These are phyloP conservation scores for Vulpes lagopus DNA, from an alignment of 2,113 vertebrate species.

Conservation along the genomic window DNA sequence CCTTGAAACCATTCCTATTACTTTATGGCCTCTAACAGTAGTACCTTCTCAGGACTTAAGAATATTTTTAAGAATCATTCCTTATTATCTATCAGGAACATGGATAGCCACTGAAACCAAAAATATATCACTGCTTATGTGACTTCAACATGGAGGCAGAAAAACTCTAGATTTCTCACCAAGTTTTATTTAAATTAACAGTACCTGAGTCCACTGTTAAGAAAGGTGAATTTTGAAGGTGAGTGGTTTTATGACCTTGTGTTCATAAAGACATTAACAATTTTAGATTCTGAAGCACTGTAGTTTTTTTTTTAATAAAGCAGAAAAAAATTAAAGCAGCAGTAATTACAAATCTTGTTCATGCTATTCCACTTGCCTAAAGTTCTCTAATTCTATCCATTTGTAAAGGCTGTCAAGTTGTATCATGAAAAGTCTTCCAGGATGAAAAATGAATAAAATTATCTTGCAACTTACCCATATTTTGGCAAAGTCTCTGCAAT, in stretches of 20 bases:
- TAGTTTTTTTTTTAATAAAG: background rate
- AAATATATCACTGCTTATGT: background rate
- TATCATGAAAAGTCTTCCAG: slow-evolving; percentile 31
- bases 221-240: background rate
- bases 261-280: slow-evolving; percentile 51
- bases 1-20: slow-evolving; percentile 40
- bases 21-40: slow-evolving; percentile 3
- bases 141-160: background rate
- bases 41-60: background rate
- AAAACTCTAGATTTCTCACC: slow-evolving; percentile 4
- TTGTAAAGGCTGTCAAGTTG: slow-evolving; percentile 29
- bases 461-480: slow-evolving; percentile 21
- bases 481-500: slow-evolving; percentile 32
- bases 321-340: slow-evolving; percentile 13
- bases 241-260: background rate
- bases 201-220: background rate
- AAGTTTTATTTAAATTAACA: slow-evolving; percentile 52
- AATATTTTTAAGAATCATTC: slow-evolving; percentile 40
- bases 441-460: slow-evolving; percentile 50
- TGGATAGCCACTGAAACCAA: background rate
- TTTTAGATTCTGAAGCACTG: slow-evolving; percentile 16
- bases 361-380: slow-evolving; percentile 47
- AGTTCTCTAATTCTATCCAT: slow-evolving; percentile 29
- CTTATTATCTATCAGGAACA: background rate
- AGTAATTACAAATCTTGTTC: slow-evolving; percentile 36